These are phyloP conservation scores for Tautogolabrus adspersus DNA, from an alignment of 2,113 vertebrate species.

Conservation along the genomic window DNA sequence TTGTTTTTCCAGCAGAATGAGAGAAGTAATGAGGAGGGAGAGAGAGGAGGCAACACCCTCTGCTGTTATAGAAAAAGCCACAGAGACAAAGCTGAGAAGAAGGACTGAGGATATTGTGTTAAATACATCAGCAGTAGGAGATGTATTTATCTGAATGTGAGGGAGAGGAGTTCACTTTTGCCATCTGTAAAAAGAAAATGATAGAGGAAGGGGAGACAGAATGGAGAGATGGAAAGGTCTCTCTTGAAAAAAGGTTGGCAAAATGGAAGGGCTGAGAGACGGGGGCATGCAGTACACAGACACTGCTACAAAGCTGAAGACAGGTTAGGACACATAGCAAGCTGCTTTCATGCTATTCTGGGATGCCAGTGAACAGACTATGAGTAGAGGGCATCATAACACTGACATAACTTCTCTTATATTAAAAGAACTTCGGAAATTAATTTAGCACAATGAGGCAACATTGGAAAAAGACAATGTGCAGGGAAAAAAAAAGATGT, in stretches of 20 bases:
- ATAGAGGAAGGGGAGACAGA: constrained; percentile 29
- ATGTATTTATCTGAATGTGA: constrained; percentile 81
- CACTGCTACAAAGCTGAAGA: constrained; percentile 39
- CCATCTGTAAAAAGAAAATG: constrained; percentile 73
- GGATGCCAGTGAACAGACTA: constrained; percentile 1
- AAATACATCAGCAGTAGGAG: constrained; percentile 79
- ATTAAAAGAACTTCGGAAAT: constrained; percentile 25
- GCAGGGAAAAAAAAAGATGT: constrained; percentile 24
- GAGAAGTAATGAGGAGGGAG: constrained; percentile 77
- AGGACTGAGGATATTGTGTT: constrained; percentile 63
- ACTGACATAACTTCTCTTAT: neutral
- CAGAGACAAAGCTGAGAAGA: constrained; percentile 50
- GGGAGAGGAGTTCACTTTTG: constrained; percentile 61
- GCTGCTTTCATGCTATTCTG: constrained; percentile 36
- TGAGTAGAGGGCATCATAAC: constrained; percentile 2
- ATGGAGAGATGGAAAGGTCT: constrained; percentile 30
- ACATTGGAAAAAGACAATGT: constrained; percentile 39
- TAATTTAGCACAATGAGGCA: constrained; percentile 27
- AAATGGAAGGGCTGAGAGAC: constrained; percentile 46
- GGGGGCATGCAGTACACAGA: constrained; percentile 52
- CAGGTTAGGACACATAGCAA: constrained; percentile 49
- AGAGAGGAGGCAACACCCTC: constrained; percentile 76
- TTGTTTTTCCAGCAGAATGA: constrained; percentile 82
- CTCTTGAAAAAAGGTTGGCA: constrained; percentile 28
- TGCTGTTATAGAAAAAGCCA: constrained; percentile 73